Evolutionary conservation across 2,797 vertebrate genomes (phyloP).

Genomic region (Neosilurus mollespiculum): DNA sequence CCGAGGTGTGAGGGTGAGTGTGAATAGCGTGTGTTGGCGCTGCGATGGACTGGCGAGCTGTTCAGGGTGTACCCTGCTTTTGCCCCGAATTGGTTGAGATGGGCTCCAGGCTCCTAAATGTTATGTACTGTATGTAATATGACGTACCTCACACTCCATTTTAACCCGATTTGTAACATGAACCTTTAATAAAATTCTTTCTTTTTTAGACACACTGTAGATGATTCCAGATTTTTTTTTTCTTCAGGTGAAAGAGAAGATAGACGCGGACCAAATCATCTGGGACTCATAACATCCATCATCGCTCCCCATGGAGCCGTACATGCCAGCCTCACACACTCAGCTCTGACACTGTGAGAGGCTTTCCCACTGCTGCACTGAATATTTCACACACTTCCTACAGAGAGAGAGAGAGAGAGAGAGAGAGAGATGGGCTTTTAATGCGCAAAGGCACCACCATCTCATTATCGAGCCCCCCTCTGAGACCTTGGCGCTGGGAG

Average conservation of each 20-base stretch:
- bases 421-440: not conserved
- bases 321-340: not conserved
- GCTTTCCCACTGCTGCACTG: conserved; percentile 13
- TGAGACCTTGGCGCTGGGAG: conserved; percentile 31
- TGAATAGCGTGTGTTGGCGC: too few species aligned
- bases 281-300: conserved; percentile 26
- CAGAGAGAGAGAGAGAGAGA: conserved; percentile 24
- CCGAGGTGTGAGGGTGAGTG: not conserved
- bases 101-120: too few species aligned
- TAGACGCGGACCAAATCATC: conserved; percentile 14
- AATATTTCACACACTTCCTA: not conserved
- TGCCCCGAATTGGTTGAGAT: too few species aligned
- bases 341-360: not conserved
- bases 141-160: not conserved
- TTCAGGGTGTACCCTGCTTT: too few species aligned
- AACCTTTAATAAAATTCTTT: not conserved
- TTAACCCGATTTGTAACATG: not conserved
- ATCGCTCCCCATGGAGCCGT: conserved; percentile 52
- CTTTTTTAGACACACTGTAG: not conserved
- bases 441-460: not conserved
- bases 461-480: not conserved
- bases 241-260: conserved; percentile 44
- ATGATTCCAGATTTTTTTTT: not conserved
- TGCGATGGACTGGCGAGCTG: too few species aligned
- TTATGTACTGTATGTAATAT: too few species aligned